Percentiles rank a stretch among this genome's conserved stretches.
Conservation (phyloP, 2,113 vertebrate species). For the Malurus cyaneus region DNA sequence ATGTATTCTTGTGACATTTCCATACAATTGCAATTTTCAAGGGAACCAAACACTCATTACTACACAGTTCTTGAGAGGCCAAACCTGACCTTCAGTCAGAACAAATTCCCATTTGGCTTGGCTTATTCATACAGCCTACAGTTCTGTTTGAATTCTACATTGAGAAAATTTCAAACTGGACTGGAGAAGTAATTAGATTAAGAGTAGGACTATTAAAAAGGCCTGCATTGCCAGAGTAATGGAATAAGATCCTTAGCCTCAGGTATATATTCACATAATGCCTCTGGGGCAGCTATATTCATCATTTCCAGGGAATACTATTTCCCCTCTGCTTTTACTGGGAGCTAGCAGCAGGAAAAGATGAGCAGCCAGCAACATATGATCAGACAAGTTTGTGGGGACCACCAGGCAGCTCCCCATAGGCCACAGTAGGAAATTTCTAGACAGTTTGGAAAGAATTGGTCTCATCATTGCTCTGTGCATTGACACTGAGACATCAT, state of each 20-base stretch:
- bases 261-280: background rate
- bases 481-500: background rate
- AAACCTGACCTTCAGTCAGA: slow-evolving; percentile 25
- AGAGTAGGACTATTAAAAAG: background rate
- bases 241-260: background rate
- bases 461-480: background rate
- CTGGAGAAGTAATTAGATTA: slow-evolving; percentile 6
- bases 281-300: background rate
- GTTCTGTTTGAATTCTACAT: slow-evolving; percentile 5
- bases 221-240: background rate
- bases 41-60: background rate
- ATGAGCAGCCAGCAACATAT: background rate
- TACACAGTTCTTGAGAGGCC: background rate
- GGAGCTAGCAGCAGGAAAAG: slow-evolving; percentile 34
- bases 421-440: background rate
- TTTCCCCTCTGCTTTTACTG: background rate
- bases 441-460: background rate
- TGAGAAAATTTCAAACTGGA: background rate
- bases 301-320: background rate
- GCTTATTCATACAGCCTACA: slow-evolving; percentile 19
- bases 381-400: background rate
- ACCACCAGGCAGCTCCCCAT: background rate
- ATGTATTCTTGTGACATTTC: slow-evolving; percentile 41
- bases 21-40: slow-evolving; percentile 31
- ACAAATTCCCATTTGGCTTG: slow-evolving; percentile 12